Evolutionary conservation across 2,888 invertebrate genomes (phyloP), one percentile per base, ranked within the genome.

Genomic region (Linnaemya tessellans): DNA sequence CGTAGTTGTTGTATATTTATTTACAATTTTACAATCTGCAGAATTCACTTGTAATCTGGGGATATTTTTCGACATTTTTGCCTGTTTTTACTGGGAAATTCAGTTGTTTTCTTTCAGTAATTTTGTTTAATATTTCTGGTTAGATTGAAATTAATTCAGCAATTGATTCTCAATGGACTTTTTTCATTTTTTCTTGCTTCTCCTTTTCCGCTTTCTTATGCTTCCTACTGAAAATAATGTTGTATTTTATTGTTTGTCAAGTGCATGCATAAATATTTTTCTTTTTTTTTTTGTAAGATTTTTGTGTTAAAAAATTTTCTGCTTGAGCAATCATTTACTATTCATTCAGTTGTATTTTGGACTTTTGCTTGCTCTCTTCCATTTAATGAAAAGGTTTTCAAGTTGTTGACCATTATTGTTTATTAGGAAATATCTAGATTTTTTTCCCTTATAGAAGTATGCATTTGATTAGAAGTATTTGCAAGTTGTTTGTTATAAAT

Each of bases 71-170:
- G 5, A 22, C 58, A 77, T 18, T 62, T 25, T 62, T 60, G 8
- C 20, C 18, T 30, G n/a, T 25, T 67, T 41, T 70, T 70, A 7
- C 54, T 25, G 49, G 51, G 41, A 58, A 22, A 41, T 58, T 56
- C 30, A 64, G 20, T 22, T 35, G 49, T 62, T 38, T 62, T 25
- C 51, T 20, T 70, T 25, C n/a, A 18, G 8, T 30, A 25, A 51
- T 20, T 46, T 20, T 64, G 46, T 67, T 56, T 65, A 67, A 71
- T 65, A 65, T 84, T 71, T 80, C 70, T 85, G 82, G 58, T 82
- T 80, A 85, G 87, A 87, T 86, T 88, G 86, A 87, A 88, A 88
- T 88, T 84, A 86, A 88, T 88, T 87, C 86, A 87, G 81, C 84
- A 87, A 87, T 87, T 86, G 88, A 88, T 86, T 87, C 87, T 85